phyloP scores from a whole-genome alignment of 2,888 invertebrate genomes.

The Apamea anceps region DNA sequence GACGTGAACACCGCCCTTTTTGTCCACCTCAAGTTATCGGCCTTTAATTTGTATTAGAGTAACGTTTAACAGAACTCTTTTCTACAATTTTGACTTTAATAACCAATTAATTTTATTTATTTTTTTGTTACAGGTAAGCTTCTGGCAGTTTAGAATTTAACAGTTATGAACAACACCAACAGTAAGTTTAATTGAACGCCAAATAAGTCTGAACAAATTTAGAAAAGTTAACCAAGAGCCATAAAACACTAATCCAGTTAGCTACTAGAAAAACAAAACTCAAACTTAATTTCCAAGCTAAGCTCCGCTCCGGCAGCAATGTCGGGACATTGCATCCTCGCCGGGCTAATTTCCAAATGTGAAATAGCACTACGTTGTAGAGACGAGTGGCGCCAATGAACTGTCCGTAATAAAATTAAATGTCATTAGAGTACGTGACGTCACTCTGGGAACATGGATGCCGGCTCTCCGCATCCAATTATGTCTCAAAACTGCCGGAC shows the following conservation, averaged over 20 bases:
- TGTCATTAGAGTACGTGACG: constrained; percentile 86
- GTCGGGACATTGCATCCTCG: constrained; percentile 48
- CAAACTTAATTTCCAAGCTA: constrained; percentile 56
- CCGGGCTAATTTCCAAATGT: constrained; percentile 79
- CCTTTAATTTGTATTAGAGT: constrained; percentile 41
- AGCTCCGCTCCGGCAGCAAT: constrained; percentile 57
- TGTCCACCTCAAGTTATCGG: constrained; percentile 58
- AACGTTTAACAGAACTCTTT: not conserved
- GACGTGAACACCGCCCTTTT: constrained; percentile 71
- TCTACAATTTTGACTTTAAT: not conserved
- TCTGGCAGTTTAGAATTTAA: not conserved
- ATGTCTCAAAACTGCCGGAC: constrained; percentile 87
- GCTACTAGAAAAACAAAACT: constrained; percentile 47
- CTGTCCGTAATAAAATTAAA: constrained; percentile 82
- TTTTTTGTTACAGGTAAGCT: constrained; percentile 70
- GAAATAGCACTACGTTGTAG: constrained; percentile 76
- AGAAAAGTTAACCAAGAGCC: constrained; percentile 39
- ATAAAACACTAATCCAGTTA: constrained; percentile 58
- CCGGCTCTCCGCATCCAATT: constrained; percentile 85
- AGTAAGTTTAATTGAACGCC: constrained; percentile 52
- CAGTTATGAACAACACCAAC: constrained; percentile 32
- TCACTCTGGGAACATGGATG: constrained; percentile 82
- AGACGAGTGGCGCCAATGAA: constrained; percentile 84
- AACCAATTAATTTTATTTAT: constrained; percentile 36
- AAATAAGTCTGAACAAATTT: constrained; percentile 47